A percentile compares a stretch with the other conserved stretches of the same genome.
phyloP scores from a whole-genome alignment of 1,140 invertebrate genomes.

The Asbolus verrucosus region DNA sequence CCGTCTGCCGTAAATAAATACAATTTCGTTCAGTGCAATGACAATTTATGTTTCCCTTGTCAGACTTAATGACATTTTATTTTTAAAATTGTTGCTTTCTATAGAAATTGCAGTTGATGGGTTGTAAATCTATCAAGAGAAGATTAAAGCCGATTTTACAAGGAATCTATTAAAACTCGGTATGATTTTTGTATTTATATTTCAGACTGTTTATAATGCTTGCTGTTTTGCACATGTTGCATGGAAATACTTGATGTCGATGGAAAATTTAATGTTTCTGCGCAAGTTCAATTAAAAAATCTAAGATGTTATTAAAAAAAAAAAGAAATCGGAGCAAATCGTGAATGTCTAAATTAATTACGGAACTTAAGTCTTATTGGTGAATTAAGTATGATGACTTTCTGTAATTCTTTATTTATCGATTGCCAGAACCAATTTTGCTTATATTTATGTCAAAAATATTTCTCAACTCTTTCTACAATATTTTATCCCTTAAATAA shows the following conservation, averaged over 20 bases:
- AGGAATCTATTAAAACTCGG: conserved; percentile 26
- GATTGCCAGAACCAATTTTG: too few relatives aligned
- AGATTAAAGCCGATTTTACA: conserved; percentile 33
- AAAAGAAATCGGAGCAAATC: too few relatives aligned
- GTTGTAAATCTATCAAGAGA: conserved; percentile 36
- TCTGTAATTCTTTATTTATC: too few relatives aligned
- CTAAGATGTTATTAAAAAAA: too few relatives aligned
- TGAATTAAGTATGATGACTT: too few relatives aligned
- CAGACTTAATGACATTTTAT: conserved; percentile 27
- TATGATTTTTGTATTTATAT: conserved; percentile 31
- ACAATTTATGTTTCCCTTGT: conserved; percentile 38
- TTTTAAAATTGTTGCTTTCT: conserved; percentile 37
- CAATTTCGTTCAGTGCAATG: conserved; percentile 16
- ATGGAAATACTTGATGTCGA: background rate
- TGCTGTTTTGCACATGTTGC: conserved; percentile 31
- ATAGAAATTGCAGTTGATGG: conserved; percentile 26
- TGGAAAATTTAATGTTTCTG: background rate
- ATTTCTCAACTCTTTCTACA: too few relatives aligned
- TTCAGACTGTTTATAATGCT: conserved; percentile 12
- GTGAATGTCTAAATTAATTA: too few relatives aligned
- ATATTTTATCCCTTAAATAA: too few relatives aligned
- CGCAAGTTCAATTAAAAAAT: background rate
- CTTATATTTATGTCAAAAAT: too few relatives aligned
- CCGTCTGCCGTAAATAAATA: conserved; percentile 15
- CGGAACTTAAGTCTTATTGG: too few relatives aligned